These are phyloP conservation scores for Salpingus planirostris DNA, from an alignment of 2,888 invertebrate species.

Conservation along the genomic window DNA sequence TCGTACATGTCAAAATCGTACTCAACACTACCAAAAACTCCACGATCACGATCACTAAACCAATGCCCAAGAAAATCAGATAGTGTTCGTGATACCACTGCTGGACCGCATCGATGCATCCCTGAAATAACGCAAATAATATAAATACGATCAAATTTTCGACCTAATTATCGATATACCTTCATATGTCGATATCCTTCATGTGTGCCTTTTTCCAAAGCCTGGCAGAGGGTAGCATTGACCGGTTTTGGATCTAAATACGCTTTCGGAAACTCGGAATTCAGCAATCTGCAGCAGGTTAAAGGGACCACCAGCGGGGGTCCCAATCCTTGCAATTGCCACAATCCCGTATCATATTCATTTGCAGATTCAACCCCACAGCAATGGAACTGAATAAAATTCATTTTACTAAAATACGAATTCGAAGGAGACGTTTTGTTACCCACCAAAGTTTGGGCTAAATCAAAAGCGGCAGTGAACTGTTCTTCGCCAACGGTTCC, in stretches of 20 bases:
- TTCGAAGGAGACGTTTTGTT: neutral
- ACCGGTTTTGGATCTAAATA: constrained; percentile 68
- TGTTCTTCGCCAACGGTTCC: constrained; percentile 66
- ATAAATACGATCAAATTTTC: neutral
- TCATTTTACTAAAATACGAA: neutral
- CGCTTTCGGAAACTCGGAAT: constrained; percentile 46
- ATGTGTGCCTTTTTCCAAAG: constrained; percentile 48
- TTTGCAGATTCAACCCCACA: constrained; percentile 71
- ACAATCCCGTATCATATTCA: constrained; percentile 73
- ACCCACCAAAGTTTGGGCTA: constrained; percentile 57
- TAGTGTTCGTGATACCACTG: constrained; percentile 73
- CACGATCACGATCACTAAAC: constrained; percentile 59
- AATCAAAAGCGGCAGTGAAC: constrained; percentile 73
- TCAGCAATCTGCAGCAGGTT: constrained; percentile 52
- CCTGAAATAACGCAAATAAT: constrained; percentile 40
- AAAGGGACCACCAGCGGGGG: constrained; percentile 43
- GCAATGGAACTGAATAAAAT: constrained; percentile 57
- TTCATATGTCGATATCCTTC: constrained; percentile 50
- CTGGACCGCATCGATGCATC: constrained; percentile 60
- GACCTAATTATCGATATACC: neutral
- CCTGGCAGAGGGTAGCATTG: constrained; percentile 65
- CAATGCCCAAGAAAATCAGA: constrained; percentile 54
- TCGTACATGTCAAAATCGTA: constrained; percentile 62
- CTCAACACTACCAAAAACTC: constrained; percentile 64
- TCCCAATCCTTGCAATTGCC: constrained; percentile 67